Evolutionary conservation across 2,888 invertebrate genomes (phyloP), one percentile per base, ranked within the genome.

Genomic region (Ferdinandea cuprea): DNA sequence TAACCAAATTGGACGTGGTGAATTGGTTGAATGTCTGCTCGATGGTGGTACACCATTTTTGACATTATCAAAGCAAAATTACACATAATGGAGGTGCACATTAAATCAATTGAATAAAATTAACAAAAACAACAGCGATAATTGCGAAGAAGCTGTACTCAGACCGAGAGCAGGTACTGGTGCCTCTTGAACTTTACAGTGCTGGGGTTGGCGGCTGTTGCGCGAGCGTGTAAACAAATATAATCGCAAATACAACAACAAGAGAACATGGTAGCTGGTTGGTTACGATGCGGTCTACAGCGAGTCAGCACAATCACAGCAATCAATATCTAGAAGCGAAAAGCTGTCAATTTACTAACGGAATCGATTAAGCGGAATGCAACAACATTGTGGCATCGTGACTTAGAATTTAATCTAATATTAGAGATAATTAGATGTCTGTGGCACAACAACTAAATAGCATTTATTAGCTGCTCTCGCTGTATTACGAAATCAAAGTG

Each of bases 281-380:
- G 37, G n/a, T 3, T 35, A 15, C 25, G 3, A 19, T 15, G 4
- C 35, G 35, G 9, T n/a, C 35, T 11, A 25, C 30, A 35, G 58
- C 46, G 58, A 48, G 61, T 4, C 32, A 50, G 52, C 65, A 32
- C 42, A 37, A 32, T 54, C 50, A 65, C 42, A 59, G 42, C 72
- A 83, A 72, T 77, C 61, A 71, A 76, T 76, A 74, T 52, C 76
- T 59, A 83, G 77, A 83, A 83, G 78, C 83, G 78, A 73, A 44
- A 63, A 78, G 68, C 83, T 78, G 83, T 83, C 83, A 83, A 83
- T 83, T 73, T 77, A 68, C 72, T 83, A 83, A 63, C 72, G 72
- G 72, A 61, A 68, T 69, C 78, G 83, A 83, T 73, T 77, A 68
- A 63, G 19, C 8, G 32, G 78, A 77, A 83, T 78, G 77, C 77